Evolutionary conservation across 2,113 vertebrate genomes (phyloP), one percentile per base, ranked within the genome.

Genomic region (Kryptolebias marmoratus): DNA sequence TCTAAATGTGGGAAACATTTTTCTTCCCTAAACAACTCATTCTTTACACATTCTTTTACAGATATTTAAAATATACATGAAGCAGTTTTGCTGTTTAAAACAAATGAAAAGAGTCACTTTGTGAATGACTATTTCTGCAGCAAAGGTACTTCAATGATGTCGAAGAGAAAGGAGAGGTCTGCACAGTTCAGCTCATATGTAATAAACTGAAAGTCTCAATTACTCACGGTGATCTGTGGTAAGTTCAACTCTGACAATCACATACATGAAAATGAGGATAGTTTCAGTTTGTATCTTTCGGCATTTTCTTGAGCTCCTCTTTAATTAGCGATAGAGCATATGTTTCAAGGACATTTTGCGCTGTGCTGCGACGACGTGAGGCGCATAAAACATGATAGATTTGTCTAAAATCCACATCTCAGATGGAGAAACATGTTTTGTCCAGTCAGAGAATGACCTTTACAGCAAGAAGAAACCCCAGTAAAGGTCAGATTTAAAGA

Each of bases 301-400:
- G 30, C 31, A 31, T 75, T n/a, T 73, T 71, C 62, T 59, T 44
- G 22, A 73, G 47, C 13, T 62, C 15, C 48, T 14, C 47, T 75
- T 54, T 83, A 83, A 86, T 86, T 82, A 67, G 68, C 64, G 53
- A 53, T n/a, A 11, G 48, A 83, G 64, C 81, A 83, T 75, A 82
- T 84, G 85, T 79, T 85, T 81, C 83, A 89, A 90, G 80, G 85
- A 81, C 81, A 75, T 45, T 63, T 68, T 62, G 54, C 64, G 73
- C 66, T 27, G 42, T 32, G 64, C 44, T 70, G 77, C 73, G 31
- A 57, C 56, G 64, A 68, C 47, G 55, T 36, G 62, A 76, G 42
- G 55, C 18, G 52, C 57, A 52, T 3, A 18, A 55, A 76, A 80
- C 54, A 73, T 27, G 64, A 45, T 42, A 66, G 22, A 52, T 77